Percentiles rank a stretch among this genome's conserved stretches.
Evolutionary conservation across 2,113 vertebrate genomes (phyloP).

Genomic region (Spea multiplicata): DNA sequence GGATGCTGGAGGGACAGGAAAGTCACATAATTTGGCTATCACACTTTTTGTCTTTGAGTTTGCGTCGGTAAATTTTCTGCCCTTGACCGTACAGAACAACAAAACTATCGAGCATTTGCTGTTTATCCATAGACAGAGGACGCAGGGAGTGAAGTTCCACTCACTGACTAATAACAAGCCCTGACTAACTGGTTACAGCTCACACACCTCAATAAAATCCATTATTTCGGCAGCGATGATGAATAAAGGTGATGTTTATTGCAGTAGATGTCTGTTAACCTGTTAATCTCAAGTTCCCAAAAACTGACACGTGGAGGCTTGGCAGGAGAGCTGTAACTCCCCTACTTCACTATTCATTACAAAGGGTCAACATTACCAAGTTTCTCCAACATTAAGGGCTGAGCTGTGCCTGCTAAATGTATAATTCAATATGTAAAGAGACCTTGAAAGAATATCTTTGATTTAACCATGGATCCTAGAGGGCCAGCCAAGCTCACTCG

Average conservation of each 20-base stretch:
- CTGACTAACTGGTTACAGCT: constrained; percentile 15
- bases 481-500: no score
- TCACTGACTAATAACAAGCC: constrained; percentile 23
- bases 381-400: no score
- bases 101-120: constrained; percentile 2
- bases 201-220: background rate
- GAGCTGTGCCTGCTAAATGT: no score
- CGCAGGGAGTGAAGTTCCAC: constrained; percentile 10
- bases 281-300: no score
- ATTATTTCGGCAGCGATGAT: background rate
- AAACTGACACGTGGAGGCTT: no score
- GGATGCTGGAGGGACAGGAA: background rate
- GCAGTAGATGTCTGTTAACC: background rate
- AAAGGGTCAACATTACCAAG: no score
- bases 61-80: background rate
- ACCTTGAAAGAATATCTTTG: no score
- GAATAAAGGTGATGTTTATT: background rate
- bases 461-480: no score
- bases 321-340: no score
- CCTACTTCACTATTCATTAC: no score
- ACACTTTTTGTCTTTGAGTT: background rate
- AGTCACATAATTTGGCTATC: background rate
- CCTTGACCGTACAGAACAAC: constrained; percentile 29
- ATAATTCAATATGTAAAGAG: no score
- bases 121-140: constrained; percentile 37